phyloP scores from a whole-genome alignment of 2,113 vertebrate species.

The Notothenia rossii region DNA sequence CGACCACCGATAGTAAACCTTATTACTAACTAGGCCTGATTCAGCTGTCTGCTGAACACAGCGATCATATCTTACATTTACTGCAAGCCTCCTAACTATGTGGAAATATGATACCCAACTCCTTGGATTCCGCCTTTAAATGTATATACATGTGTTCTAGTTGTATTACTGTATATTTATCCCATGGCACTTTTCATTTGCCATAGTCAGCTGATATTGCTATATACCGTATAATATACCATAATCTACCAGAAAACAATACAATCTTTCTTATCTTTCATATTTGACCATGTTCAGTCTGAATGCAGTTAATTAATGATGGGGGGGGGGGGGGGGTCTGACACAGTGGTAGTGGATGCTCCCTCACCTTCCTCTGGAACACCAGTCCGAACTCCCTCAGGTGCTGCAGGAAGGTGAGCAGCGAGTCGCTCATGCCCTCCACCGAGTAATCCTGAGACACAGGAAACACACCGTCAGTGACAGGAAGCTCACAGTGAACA shows the following conservation, averaged over 20 bases:
- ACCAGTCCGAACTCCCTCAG: conserved; percentile 93
- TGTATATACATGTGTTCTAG: too few species aligned
- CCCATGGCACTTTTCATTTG: too few species aligned
- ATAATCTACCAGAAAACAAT: neutral
- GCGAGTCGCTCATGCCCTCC: conserved; percentile 95
- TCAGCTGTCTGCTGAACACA: neutral
- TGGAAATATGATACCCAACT: too few species aligned
- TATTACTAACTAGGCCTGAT: too few species aligned
- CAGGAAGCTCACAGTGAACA: neutral
- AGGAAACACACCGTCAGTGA: conserved; percentile 3
- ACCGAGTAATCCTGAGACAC: conserved; percentile 91
- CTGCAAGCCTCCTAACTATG: neutral
- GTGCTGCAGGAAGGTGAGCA: conserved; percentile 93
- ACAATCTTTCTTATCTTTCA: neutral
- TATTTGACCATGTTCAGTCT: too few species aligned
- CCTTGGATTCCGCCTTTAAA: too few species aligned
- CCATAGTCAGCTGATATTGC: neutral
- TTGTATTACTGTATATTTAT: too few species aligned
- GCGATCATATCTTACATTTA: too few species aligned
- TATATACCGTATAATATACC: neutral
- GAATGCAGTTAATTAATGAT: too few species aligned
- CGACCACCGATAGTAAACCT: neutral
- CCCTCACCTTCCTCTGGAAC: conserved; percentile 92
- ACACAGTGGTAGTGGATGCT: neutral
- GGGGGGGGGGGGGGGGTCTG: neutral